These are phyloP conservation scores for Ischnura elegans DNA, from an alignment of 2,888 invertebrate genomes.

Conservation along the genomic window DNA sequence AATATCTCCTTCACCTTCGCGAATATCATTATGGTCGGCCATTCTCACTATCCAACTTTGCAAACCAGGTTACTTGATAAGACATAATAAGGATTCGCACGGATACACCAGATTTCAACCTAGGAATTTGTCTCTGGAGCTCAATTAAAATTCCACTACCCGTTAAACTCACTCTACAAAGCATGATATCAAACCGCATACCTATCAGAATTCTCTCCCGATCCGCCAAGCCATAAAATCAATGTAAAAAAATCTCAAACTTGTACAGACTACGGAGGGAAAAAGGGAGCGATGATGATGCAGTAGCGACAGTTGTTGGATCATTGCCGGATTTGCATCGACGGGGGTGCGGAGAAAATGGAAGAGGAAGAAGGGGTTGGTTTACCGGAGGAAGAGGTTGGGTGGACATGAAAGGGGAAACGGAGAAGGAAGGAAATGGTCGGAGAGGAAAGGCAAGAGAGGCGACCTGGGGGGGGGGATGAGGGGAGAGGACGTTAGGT, in stretches of 20 bases:
- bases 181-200: neutral
- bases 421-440: neutral
- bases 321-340: constrained; percentile 23
- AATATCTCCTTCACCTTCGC: too few species aligned
- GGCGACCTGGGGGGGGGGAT: constrained; percentile 6
- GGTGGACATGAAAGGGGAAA: neutral
- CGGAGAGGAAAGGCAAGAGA: constrained; percentile 8
- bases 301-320: neutral
- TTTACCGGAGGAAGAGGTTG: constrained; percentile 50
- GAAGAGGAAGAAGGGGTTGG: neutral
- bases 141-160: neutral
- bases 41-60: too few species aligned
- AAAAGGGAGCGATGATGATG: neutral
- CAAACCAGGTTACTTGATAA: too few species aligned
- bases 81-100: too few species aligned
- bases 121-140: too few species aligned
- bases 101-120: too few species aligned
- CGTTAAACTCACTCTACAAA: too few species aligned
- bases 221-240: neutral
- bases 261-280: neutral
- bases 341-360: constrained; percentile 21
- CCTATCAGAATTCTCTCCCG: neutral
- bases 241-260: neutral
- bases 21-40: too few species aligned
- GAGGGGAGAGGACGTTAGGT: constrained; percentile 4